Conservation (phyloP, 30 jellyfish, hydroid and myxozoan genomes). For the Aurelia coerulea region DNA sequence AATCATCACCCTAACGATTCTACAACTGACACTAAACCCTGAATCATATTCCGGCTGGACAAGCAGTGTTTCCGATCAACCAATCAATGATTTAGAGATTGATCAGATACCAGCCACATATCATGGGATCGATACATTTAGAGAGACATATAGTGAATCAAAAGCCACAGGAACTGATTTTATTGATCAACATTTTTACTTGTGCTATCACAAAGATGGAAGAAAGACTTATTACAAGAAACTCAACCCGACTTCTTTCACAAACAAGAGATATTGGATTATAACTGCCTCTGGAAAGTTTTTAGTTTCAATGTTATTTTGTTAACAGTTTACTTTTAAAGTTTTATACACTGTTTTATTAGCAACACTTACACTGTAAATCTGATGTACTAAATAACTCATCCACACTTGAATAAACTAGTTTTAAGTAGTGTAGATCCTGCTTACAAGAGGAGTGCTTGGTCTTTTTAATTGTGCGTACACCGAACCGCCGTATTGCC, state of each 20-base stretch:
- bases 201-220: slow-evolving; percentile 92
- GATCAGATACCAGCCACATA: slow-evolving; percentile 88
- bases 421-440: too few species aligned
- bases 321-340: slow-evolving; percentile 15
- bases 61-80: slow-evolving; percentile 25
- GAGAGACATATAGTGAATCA: slow-evolving; percentile 71
- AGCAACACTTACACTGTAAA: too few species aligned
- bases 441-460: too few species aligned
- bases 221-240: slow-evolving; percentile 90
- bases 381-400: too few species aligned
- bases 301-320: slow-evolving; percentile 84
- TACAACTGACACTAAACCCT: slow-evolving; percentile 24
- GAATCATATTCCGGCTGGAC: slow-evolving; percentile 63
- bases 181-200: slow-evolving; percentile 89
- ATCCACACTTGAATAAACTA: too few species aligned
- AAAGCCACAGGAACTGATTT: slow-evolving; percentile 88
- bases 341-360: too few species aligned
- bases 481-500: too few species aligned
- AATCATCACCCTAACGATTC: slow-evolving; percentile 1
- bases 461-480: too few species aligned
- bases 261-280: slow-evolving; percentile 90
- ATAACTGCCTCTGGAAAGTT: slow-evolving; percentile 90
- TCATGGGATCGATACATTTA: slow-evolving; percentile 84
- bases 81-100: slow-evolving; percentile 51
- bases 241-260: slow-evolving; percentile 79